Percentiles rank a stretch among this genome's conserved stretches.
These are phyloP conservation scores for Monopterus albus DNA, from an alignment of 2,113 vertebrate genomes.

Conservation along the genomic window DNA sequence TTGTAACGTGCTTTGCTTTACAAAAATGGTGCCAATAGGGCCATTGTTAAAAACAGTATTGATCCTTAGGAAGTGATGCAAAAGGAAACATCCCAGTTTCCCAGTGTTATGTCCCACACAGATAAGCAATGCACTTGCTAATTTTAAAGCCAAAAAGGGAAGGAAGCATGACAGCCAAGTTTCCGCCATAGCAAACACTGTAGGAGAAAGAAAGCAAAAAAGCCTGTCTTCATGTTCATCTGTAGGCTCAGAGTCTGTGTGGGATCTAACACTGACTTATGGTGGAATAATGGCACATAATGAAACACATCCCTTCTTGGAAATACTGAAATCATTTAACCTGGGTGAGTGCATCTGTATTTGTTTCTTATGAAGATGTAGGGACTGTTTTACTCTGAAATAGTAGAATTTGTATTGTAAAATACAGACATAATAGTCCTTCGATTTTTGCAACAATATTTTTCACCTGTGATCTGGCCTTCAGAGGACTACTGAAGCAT, in stretches of 20 bases:
- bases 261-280: slow-evolving; percentile 44
- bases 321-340: slow-evolving; percentile 76
- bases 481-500: neutral
- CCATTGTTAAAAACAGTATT: slow-evolving; percentile 81
- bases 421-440: neutral
- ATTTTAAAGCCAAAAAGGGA: slow-evolving; percentile 90
- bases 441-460: neutral
- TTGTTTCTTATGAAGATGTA: slow-evolving; percentile 4
- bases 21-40: slow-evolving; percentile 18
- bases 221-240: slow-evolving; percentile 54
- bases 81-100: slow-evolving; percentile 89
- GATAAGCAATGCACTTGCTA: slow-evolving; percentile 93
- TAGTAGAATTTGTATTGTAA: neutral
- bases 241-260: slow-evolving; percentile 24
- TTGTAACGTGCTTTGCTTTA: neutral
- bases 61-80: slow-evolving; percentile 91
- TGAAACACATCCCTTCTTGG: slow-evolving; percentile 73
- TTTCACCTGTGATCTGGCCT: neutral
- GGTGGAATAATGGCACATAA: slow-evolving; percentile 88
- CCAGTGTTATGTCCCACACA: slow-evolving; percentile 87
- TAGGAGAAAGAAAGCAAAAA: slow-evolving; percentile 28
- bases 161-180: slow-evolving; percentile 93
- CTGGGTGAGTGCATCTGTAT: slow-evolving; percentile 71
- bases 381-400: neutral
- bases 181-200: slow-evolving; percentile 88